Base-by-base conservation (phyloP, 2,888 invertebrate genomes). In the Sclerodermus sp. region DNA sequence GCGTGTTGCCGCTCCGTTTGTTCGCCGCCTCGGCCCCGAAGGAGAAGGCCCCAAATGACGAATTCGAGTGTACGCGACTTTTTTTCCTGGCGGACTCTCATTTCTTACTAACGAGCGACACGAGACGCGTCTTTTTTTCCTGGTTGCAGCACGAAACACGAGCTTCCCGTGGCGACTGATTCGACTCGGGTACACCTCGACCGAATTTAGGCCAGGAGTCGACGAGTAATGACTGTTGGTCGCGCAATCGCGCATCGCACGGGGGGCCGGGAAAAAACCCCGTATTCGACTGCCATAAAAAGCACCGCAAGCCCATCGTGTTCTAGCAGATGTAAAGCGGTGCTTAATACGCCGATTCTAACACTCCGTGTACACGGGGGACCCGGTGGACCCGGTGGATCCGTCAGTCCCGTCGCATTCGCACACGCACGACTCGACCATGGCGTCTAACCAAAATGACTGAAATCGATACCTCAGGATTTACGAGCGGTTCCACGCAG, bases 281-380 rank as follows among this genome's bases (percentile, higher is more conserved):
- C 57, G 61, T 60, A 51, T 32, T 17, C 37, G 32, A 13, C 13
- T 12, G 32, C 40, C 42, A 45, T 18, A 40, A 2, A 37, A 42
- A 51, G 17, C 45, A 23, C 41, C 45, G 45, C 18, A 48, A 56
- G 53, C 51, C 51, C 54, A 58, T 46, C 58, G 55, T 58, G 64
- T 64, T 63, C 54, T 55, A 54, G 54, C 66, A 64, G 64, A 64
- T 66, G 66, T 66, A 66, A 66, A 57, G 55, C 57, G 57, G 50
- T 54, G 51, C 47, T 57, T 54, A 60, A 58, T 61, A 53, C 47
- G 55, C 47, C 34, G 32, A 12, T 12, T 34, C 34, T 34, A 12
- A 34, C 34, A 34, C 34, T n/a, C n/a, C n/a, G n/a, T n/a, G n/a
- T n/a, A n/a, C n/a, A n/a, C n/a, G n/a, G n/a, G n/a, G n/a, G n/a